A percentile compares a stretch with the other conserved stretches of the same genome.
These are phyloP conservation scores for Channa striata DNA, from an alignment of 2,797 vertebrate genomes.

Conservation along the genomic window DNA sequence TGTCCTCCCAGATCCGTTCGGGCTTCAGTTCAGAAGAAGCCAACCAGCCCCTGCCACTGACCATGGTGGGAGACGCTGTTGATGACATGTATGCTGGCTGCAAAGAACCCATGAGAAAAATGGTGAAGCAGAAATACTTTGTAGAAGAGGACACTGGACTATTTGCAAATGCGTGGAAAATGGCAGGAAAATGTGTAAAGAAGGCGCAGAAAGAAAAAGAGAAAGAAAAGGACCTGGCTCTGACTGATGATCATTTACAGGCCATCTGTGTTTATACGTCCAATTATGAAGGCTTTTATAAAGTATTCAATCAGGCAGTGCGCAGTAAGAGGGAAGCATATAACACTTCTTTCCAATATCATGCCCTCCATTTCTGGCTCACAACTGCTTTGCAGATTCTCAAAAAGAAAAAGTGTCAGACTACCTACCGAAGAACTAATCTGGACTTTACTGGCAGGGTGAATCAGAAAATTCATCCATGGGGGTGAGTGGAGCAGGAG, in stretches of 20 bases:
- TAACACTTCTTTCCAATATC: constrained; percentile 1
- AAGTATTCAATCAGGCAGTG: constrained; percentile 15
- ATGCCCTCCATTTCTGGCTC: constrained; percentile 48
- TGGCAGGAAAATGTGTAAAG: fast-evolving
- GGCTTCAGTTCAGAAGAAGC: no score
- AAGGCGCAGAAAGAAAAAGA: fast-evolving
- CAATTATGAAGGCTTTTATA: fast-evolving
- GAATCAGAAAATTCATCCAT: constrained; percentile 14
- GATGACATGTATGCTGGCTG: constrained; percentile 49
- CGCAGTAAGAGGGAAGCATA: fast-evolving
- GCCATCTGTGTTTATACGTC: constrained; percentile 40
- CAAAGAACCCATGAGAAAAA: not conserved
- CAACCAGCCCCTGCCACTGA: not conserved
- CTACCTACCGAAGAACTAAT: constrained; percentile 20
- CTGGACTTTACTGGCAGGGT: fast-evolving
- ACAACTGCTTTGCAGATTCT: constrained; percentile 36
- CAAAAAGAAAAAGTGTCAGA: not conserved
- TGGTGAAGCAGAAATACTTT: not conserved
- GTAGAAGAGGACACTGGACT: fast-evolving
- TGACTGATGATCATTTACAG: constrained; percentile 14
- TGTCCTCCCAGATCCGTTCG: not conserved
- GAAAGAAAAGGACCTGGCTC: not conserved
- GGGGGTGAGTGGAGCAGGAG: no score
- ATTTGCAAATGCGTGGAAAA: not conserved
- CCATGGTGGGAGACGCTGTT: constrained; percentile 15